Base-by-base conservation (phyloP, 2,113 vertebrate species). In the Lethenteron reissneri region DNA sequence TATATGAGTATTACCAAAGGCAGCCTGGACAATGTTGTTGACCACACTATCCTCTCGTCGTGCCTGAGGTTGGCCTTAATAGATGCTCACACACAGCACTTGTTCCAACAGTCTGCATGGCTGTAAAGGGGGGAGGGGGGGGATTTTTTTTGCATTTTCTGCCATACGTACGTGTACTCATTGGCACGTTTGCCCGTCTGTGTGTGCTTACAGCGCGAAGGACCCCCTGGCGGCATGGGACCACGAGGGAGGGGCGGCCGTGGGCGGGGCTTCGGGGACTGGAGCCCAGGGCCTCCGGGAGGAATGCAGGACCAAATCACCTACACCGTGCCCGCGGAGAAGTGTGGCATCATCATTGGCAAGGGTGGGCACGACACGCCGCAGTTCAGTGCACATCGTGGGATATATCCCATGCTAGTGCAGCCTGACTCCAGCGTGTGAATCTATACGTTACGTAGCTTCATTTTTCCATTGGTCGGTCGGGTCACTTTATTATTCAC, bases 211-310 rank as follows among this genome's bases (percentile, higher is more conserved):
- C 41, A 41, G 64, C 11, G 21, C n/a, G 21, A 68, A 17, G 87
- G 86, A 14, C 84, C 86, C 4, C 87, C 88, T 78, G 84, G 85
- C 76, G 85, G 85, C 13, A 89, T 89, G 10, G 92, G 92, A 58
- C 90, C 89, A 21, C 92, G 91, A 56, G 92, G 94, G 72, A 81
- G 94, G 74, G 94, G 94, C 56, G 82, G 94, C 71, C 41, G 41
- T 41, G 94, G 94, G 56, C 83, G 92, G 69, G 94, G 94, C 56
- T 89, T 95, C 80, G 91, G 90, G 73, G 97, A 90, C 80, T 99
- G 94, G 94, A 96, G 92, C 78, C 95, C 97, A 91, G 91, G 90
- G 1, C 94, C 94, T 60, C 94, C 94, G 72, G 92, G 94, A 78
- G 94, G 94, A 75, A 81, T 99, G 68, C 94, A 97, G 75, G 94